phyloP scores from a whole-genome alignment of 2,113 vertebrate species.

The Heterocephalus glaber region DNA sequence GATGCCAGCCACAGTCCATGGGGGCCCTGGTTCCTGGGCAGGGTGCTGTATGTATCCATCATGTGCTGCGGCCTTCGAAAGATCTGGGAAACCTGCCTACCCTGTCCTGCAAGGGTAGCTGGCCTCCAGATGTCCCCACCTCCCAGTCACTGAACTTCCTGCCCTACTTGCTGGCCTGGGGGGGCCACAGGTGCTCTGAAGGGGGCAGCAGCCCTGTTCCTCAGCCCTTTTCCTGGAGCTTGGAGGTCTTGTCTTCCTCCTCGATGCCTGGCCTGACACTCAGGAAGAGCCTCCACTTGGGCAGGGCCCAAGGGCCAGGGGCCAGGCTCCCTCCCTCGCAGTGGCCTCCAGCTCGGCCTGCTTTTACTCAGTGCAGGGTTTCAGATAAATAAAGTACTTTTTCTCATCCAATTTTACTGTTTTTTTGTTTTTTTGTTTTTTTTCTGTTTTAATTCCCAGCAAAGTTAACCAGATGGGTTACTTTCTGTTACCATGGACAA shows the following conservation, averaged over 20 bases:
- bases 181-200: not conserved
- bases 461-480: not conserved
- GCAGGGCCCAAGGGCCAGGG: too few species aligned
- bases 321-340: not conserved
- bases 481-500: not conserved
- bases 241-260: not conserved
- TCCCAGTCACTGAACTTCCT: not conserved
- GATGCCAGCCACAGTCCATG: not conserved
- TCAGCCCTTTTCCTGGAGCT: not conserved
- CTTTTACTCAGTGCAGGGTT: not conserved
- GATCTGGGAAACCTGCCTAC: not conserved
- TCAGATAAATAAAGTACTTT: not conserved
- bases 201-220: not conserved
- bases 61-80: fast-evolving
- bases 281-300: not conserved
- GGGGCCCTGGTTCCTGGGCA: not conserved
- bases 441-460: not conserved
- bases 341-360: not conserved
- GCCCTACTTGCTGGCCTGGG: not conserved
- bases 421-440: not conserved
- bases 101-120: not conserved
- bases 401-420: not conserved
- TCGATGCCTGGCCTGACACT: too few species aligned
- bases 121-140: not conserved
- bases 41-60: fast-evolving